Conservation (phyloP, 2,888 invertebrate genomes). For the Lysandra coridon region DNA sequence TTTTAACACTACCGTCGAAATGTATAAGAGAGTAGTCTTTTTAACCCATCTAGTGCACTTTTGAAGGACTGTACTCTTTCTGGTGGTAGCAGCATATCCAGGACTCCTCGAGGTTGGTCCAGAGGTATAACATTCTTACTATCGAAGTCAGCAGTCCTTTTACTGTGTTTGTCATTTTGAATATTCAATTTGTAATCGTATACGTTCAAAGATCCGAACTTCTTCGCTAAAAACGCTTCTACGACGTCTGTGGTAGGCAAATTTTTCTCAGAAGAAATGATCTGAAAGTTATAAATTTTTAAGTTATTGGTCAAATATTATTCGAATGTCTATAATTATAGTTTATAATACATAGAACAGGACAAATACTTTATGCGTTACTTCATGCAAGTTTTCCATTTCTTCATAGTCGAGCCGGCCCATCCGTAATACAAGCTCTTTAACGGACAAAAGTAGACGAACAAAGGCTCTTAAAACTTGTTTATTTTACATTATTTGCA, state of each 20-base stretch:
- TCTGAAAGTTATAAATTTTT: not conserved
- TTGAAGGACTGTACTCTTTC: conserved; percentile 58
- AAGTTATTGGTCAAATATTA: too few species aligned
- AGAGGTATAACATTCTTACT: not conserved
- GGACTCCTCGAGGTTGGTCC: conserved; percentile 51
- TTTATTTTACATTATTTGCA: too few species aligned
- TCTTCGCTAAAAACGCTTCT: not conserved
- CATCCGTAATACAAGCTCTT: too few species aligned
- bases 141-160: not conserved
- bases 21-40: conserved; percentile 57
- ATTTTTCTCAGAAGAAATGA: not conserved
- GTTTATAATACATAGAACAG: too few species aligned
- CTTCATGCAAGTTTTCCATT: too few species aligned
- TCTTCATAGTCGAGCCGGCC: too few species aligned
- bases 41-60: conserved; percentile 55
- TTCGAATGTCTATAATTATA: too few species aligned
- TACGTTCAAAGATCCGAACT: not conserved
- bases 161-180: not conserved
- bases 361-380: too few species aligned
- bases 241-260: not conserved
- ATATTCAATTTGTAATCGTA: not conserved
- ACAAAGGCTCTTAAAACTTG: too few species aligned
- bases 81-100: conserved; percentile 62
- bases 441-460: too few species aligned
- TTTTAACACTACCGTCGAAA: conserved; percentile 43